Percentiles rank a stretch among this genome's conserved stretches.
phyloP scores from a whole-genome alignment of 1,140 invertebrate species.

The Pogonus chalceus region DNA sequence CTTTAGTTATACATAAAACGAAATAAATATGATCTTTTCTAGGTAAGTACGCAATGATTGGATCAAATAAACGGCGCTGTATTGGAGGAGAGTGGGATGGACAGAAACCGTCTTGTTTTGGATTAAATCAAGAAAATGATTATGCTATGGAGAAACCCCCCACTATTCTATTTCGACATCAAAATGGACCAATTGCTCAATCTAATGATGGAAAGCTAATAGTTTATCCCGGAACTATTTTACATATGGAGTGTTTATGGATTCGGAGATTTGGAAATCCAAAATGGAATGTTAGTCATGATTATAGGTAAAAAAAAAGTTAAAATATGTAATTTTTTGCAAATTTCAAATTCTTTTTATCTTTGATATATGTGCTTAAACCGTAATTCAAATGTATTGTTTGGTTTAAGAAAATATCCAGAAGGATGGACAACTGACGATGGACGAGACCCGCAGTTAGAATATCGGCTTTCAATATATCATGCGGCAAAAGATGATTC shows the following conservation, averaged over 20 bases:
- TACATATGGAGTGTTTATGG: constrained; percentile 82
- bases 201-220: constrained; percentile 75
- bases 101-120: constrained; percentile 63
- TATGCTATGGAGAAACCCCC: constrained; percentile 79
- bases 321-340: background rate
- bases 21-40: too few relatives aligned
- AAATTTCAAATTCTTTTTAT: background rate
- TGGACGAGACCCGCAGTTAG: constrained; percentile 63
- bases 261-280: constrained; percentile 72
- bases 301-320: constrained; percentile 42
- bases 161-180: constrained; percentile 71
- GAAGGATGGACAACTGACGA: constrained; percentile 77
- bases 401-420: constrained; percentile 50
- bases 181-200: constrained; percentile 72
- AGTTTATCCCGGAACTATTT: constrained; percentile 71
- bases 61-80: constrained; percentile 52
- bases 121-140: constrained; percentile 74
- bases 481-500: constrained; percentile 69
- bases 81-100: constrained; percentile 69
- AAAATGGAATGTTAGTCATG: constrained; percentile 68
- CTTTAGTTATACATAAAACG: too few relatives aligned
- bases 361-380: background rate
- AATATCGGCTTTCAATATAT: constrained; percentile 71
- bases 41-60: constrained; percentile 46
- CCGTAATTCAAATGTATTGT: background rate